Percentiles rank a stretch among this genome's conserved stretches.
phyloP scores from a whole-genome alignment of 2,888 invertebrate genomes.

The Phrixothrix hirtus region DNA sequence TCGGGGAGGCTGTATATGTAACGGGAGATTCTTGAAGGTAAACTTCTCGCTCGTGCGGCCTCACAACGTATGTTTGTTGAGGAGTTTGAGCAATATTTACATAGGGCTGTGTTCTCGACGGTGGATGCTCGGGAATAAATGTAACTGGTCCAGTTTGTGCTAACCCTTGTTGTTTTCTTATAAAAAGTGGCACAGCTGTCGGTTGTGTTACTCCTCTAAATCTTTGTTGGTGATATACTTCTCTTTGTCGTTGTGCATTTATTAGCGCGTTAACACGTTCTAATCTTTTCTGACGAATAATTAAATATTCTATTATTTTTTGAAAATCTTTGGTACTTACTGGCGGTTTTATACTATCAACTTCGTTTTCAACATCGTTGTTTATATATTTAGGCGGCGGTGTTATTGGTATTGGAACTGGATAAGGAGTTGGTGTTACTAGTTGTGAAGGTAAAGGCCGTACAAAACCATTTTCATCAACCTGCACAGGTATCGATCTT shows the following conservation, averaged over 20 bases:
- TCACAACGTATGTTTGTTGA: conserved; percentile 25
- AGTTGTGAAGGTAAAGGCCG: conserved; percentile 44
- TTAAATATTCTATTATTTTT: conserved; percentile 66
- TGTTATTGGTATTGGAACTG: conserved; percentile 39
- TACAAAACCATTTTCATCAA: conserved; percentile 51
- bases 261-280: conserved; percentile 60
- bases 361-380: conserved; percentile 53
- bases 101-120: conserved; percentile 4
- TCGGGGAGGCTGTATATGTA: conserved; percentile 18
- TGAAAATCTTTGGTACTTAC: conserved; percentile 74
- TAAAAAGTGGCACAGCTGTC: conserved; percentile 10
- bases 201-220: background rate
- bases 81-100: conserved; percentile 5
- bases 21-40: conserved; percentile 33
- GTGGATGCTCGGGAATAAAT: conserved; percentile 19
- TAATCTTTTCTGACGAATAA: conserved; percentile 65
- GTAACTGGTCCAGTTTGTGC: conserved; percentile 18
- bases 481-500: conserved; percentile 51
- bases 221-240: conserved; percentile 3
- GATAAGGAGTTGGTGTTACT: conserved; percentile 40
- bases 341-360: conserved; percentile 67
- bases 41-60: conserved; percentile 11
- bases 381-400: conserved; percentile 34
- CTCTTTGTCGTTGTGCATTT: conserved; percentile 45
- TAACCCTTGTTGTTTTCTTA: conserved; percentile 14